These are phyloP conservation scores for Brachyistius frenatus DNA, from an alignment of 2,113 vertebrate genomes.

Conservation along the genomic window DNA sequence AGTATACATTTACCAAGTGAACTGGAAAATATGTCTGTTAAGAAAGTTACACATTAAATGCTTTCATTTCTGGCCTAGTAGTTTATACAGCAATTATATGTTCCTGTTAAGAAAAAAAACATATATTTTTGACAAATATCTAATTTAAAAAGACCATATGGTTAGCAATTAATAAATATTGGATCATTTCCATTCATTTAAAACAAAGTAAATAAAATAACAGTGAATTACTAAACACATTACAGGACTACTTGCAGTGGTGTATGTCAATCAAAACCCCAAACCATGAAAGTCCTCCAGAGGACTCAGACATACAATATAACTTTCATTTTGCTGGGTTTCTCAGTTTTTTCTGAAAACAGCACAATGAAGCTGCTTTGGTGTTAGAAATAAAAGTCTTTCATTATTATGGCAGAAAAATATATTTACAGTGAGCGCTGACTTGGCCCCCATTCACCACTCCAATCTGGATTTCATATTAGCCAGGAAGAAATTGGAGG, in stretches of 20 bases:
- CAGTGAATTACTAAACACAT: background rate
- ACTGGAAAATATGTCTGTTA: too few species aligned
- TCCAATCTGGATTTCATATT: conserved; percentile 70
- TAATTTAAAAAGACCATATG: background rate
- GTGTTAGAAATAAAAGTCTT: conserved; percentile 48
- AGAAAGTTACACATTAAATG: too few species aligned
- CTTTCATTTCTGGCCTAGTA: too few species aligned
- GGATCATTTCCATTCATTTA: background rate
- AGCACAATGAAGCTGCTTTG: conserved; percentile 29
- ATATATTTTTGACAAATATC: too few species aligned
- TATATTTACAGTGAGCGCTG: conserved; percentile 60
- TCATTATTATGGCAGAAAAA: conserved; percentile 51
- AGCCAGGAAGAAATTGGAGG: conserved; percentile 68
- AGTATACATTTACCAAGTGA: background rate
- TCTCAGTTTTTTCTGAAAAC: conserved; percentile 52
- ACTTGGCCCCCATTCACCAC: conserved; percentile 58
- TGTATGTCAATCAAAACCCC: conserved; percentile 31
- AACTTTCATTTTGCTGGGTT: conserved; percentile 22
- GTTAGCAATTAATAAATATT: background rate
- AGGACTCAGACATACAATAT: conserved; percentile 31
- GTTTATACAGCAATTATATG: background rate
- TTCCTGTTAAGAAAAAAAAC: background rate
- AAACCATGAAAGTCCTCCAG: conserved; percentile 25
- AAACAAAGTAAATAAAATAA: background rate
- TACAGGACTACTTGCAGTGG: background rate